Evolutionary conservation across 2,113 vertebrate genomes (phyloP), one percentile per base, ranked within the genome.

Genomic region (Phyllostomus discolor): DNA sequence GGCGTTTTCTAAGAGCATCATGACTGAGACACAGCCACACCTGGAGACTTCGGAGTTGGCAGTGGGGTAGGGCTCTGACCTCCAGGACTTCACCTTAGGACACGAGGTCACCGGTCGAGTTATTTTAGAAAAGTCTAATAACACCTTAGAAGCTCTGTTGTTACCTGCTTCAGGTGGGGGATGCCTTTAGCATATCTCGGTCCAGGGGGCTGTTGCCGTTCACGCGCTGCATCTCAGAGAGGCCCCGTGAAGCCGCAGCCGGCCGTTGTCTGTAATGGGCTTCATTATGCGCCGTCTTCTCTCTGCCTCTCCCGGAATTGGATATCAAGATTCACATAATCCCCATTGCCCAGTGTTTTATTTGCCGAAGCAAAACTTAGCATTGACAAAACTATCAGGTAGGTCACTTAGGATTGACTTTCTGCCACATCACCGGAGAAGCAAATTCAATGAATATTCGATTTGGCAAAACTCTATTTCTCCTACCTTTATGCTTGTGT

Each of bases 351-450:
- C 5, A 8, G 64, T 72, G 48, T 91, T 93, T 82, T 89, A 78
- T 94, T 95, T 81, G 78, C 87, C 88, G 87, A 62, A 88, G 75
- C 92, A 95, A 79, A 96, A 93, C 20, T 96, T 85, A 83, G 57
- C 84, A 50, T 62, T 91, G 94, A 88, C 95, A 46, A 88, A 95
- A 67, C 88, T 66, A 38, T 86, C 62, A 41, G 69, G 46, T 38
- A 50, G 70, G 69, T 91, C 85, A 86, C 69, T 95, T 92, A 66
- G 85, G 88, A 96, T 83, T 88, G 95, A 82, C 90, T 94, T 79
- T 70, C 92, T 62, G 50, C 90, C 54, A 9, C n/a, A 31, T 48
- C 41, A 20, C 79, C 46, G 33, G 81, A 84, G 90, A 90, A 92
- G 62, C 81, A 81, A n/a, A 35, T 95, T 88, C 50, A 31, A 14